Base-by-base conservation (phyloP, 2,888 invertebrate genomes). In the Oscheius onirici region DNA sequence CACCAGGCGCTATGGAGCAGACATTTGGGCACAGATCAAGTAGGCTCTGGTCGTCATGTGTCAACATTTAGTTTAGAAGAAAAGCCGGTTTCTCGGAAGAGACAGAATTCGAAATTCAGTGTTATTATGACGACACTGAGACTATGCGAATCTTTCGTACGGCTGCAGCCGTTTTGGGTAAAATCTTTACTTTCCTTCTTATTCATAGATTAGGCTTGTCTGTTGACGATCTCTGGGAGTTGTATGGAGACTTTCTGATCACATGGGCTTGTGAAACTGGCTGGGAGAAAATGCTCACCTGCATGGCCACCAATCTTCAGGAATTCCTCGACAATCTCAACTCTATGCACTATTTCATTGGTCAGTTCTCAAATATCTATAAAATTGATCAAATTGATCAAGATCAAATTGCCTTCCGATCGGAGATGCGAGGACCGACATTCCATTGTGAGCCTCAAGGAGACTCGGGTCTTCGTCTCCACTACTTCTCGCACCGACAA, bases 291-390 rank as follows among this genome's bases (percentile, higher is more conserved):
- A 80, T 85, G 77, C 58, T 85, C 3, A 70, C 73, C 28, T 75
- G 80, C 26, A 82, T 85, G 82, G 84, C 85, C 8, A 77, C 79
- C 60, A 82, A 84, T 66, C 73, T 85, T 11, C 79, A 83, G 72
- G 82, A 77, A 22, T 26, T 84, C 69, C 69, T 85, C 11, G 79
- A 85, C 69, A 85, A 83, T 52, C 74, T 85, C 11, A 84, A 82
- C 74, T 80, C 84, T 22, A 82, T 85, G 82, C 85, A 85, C 72
- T 85, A 84, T 65, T 85, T 85, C 77, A 83, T 84, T 60, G 83
- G 83, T 71, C 83, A 83, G 60, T 80, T 84, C 28, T 34, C 41
- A 34, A 34, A 3, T 34, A 34, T 34, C 8, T 6, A 34, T 8
- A 34, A 34, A 34, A 34, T 3, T 34, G 15, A 24, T 44, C 11